Evolutionary conservation across 2,113 vertebrate genomes (phyloP), one percentile per base, ranked within the genome.

Genomic region (Daboia siamensis): DNA sequence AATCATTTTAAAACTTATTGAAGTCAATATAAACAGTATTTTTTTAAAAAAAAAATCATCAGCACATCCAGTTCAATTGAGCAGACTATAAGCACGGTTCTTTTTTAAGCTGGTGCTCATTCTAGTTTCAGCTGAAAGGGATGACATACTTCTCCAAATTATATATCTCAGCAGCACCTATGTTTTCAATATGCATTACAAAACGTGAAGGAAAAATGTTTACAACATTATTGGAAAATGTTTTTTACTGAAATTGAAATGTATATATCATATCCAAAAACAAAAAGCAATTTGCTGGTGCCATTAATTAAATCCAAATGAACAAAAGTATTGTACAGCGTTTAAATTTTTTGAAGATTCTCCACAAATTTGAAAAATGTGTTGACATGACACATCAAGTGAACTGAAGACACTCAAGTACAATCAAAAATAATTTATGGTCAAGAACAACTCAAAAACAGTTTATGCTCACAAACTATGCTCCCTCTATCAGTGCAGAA

Each of bases 221-320:
- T 97, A 97, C 94, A 97, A 98, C 97, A 97, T 97, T 97, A 96
- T 94, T 93, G 92, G 96, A 97, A 97, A 98, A 97, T 97, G 97
- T 98, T 98, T 98, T 98, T 92, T 92, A 92, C 96, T 93, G 95
- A 95, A 96, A 97, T 97, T 94, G 97, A 98, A 97, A 97, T 97
- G 97, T 98, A 95, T 97, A 98, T 97, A 98, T 97, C 97, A 97
- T 97, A 95, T 96, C 97, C 95, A 97, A 98, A 97, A 97, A 96
- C 95, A 97, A 97, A 91, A 96, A 97, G 96, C 96, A 94, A 97
- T 96, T 95, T 98, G 98, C 98, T 98, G 97, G 97, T 98, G 97
- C 97, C 95, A 95, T 89, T 96, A 96, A 97, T 97, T 97, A 96
- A 96, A 92, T 95, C 94, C 94, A 96, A 95, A 95, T 97, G 97